Percentiles rank a stretch among this genome's conserved stretches.
Conservation (phyloP, 2,888 invertebrate genomes). For the Brachyopa scutellaris region DNA sequence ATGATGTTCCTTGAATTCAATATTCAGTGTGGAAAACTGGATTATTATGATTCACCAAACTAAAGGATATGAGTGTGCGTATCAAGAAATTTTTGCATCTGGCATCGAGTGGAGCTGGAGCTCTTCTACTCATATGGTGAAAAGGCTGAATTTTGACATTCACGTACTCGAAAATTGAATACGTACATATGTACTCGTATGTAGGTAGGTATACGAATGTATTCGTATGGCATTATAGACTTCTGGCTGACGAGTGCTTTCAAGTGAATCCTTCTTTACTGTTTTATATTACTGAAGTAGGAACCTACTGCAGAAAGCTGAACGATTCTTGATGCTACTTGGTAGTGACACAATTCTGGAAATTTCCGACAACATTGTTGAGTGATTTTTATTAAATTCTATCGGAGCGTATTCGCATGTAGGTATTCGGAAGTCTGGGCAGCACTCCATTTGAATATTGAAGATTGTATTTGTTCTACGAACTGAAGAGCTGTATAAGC, state of each 20-base stretch:
- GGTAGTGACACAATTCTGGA: conserved; percentile 39
- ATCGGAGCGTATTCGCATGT: conserved; percentile 5
- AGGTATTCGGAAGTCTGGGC: conserved; percentile 6
- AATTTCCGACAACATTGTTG: conserved; percentile 38
- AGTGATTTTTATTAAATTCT: conserved; percentile 61
- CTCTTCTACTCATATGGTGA: background rate
- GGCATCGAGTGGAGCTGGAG: conserved; percentile 37
- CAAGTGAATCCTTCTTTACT: conserved; percentile 40
- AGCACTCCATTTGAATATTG: conserved; percentile 43
- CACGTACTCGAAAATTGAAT: conserved; percentile 49
- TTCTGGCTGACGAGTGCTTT: conserved; percentile 19
- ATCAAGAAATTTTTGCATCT: conserved; percentile 30
- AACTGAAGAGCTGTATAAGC: background rate
- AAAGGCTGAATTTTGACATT: conserved; percentile 44
- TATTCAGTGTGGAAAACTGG: conserved; percentile 11
- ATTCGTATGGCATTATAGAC: conserved; percentile 32
- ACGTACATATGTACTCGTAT: conserved; percentile 11
- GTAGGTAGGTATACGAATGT: too few relatives aligned
- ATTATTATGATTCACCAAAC: background rate
- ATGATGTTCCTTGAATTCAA: conserved; percentile 49
- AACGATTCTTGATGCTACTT: conserved; percentile 37
- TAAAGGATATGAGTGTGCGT: background rate
- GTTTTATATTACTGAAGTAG: conserved; percentile 37
- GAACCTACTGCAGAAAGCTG: conserved; percentile 2
- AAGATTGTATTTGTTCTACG: conserved; percentile 14